Evolutionary conservation across 1,140 invertebrate genomes (phyloP), one percentile per base, ranked within the genome.

Genomic region (Neodiprion virginianus): DNA sequence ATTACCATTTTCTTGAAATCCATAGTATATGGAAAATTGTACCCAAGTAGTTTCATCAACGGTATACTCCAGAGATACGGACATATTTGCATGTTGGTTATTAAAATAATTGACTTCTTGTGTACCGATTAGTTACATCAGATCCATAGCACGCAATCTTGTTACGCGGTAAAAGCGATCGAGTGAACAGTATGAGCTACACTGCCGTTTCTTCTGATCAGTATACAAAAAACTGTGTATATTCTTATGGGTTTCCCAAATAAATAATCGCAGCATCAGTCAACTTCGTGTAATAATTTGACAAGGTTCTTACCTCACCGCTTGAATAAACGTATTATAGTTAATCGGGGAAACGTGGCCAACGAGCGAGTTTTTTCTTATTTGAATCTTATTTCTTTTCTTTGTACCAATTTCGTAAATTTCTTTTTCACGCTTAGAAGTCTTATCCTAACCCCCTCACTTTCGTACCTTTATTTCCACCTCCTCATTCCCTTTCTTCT

Each of bases 31-130:
- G 28, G 28, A 40, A 40, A 40, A 40, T 40, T 40, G 1, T 40
- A 40, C 28, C 5, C 2, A 40, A 40, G 28, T 40, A 40, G 28
- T 40, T 40, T 40, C 28, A 40, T 40, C 5, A 40, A 40, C 28
- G 28, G 28, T 40, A 61, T 61, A 61, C 53, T 61, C 8, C 11
- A 61, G 53, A 61, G 53, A 61, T 8, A 61, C 11, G 53, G 53
- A 17, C n/a, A 8, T 17, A 47, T 74, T 77, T 76, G 76, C 76
- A 74, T 77, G 72, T 65, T 47, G 70, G 50, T 77, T 73, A 77
- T 75, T 74, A 72, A 72, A 48, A 69, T 66, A 65, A 75, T 68
- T 73, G 69, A 69, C 69, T 9, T 48, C 40, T 53, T 61, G n/a
- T 74, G 47, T 50, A 72, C 48, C 74, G 69, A 73, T 76, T 71